phyloP scores from a whole-genome alignment of 2,797 vertebrate species.

The Sebastiscus tertius region DNA sequence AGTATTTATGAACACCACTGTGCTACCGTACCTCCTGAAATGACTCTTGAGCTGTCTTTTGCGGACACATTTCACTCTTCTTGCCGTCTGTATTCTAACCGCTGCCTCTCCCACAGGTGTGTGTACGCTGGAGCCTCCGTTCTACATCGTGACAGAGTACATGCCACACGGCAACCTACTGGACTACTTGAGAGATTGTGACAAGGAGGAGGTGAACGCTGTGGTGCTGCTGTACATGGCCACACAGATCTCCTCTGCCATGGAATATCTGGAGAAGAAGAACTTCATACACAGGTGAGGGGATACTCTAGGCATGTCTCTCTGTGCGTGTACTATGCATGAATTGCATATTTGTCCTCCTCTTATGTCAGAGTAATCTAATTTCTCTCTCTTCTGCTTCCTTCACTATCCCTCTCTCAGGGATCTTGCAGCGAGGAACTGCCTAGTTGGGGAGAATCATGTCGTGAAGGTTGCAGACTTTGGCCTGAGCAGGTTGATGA shows the following conservation, averaged over 20 bases:
- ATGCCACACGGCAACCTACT: conserved; percentile 98
- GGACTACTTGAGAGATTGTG: conserved; percentile 97
- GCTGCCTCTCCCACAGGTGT: conserved; percentile 85
- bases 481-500: conserved; percentile 96
- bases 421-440: conserved; percentile 97
- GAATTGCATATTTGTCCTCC: not conserved
- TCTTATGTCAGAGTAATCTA: not conserved
- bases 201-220: conserved; percentile 94
- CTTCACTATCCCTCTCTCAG: conserved; percentile 70
- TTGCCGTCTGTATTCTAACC: not conserved
- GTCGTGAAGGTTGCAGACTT: conserved; percentile 99
- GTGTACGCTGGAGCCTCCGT: conserved; percentile 97
- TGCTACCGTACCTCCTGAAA: not conserved
- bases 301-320: not conserved
- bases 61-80: not conserved
- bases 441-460: conserved; percentile 96
- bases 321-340: not conserved
- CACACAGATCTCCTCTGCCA: conserved; percentile 98
- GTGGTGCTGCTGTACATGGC: conserved; percentile 99
- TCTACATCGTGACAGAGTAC: conserved; percentile 99
- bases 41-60: not conserved
- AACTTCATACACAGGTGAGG: conserved; percentile 98
- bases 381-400: not conserved
- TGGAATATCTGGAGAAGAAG: conserved; percentile 99
- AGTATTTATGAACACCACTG: conserved; percentile 35